Conservation (phyloP, 2,888 invertebrate genomes). For the Xestia c-nigrum region DNA sequence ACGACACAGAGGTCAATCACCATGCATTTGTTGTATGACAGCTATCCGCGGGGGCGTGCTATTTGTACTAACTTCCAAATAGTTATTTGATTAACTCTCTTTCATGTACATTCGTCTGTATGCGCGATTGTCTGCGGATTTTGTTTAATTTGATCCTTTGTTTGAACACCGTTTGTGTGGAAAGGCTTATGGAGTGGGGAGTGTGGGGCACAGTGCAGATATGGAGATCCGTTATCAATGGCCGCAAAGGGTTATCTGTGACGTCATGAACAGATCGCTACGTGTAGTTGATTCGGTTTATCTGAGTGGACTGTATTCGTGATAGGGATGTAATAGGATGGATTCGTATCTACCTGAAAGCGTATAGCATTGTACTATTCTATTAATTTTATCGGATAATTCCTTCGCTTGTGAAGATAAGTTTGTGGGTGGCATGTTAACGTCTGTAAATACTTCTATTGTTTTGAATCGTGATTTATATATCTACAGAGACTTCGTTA, state of each 20-base stretch:
- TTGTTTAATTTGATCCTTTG: slow-evolving; percentile 90
- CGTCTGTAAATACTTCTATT: neutral
- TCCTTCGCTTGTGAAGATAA: neutral
- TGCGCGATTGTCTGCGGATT: slow-evolving; percentile 87
- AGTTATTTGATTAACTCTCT: slow-evolving; percentile 90
- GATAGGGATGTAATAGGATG: slow-evolving; percentile 17
- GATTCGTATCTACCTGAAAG: slow-evolving; percentile 21
- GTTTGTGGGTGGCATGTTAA: neutral
- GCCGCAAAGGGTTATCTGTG: slow-evolving; percentile 79
- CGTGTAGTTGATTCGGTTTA: slow-evolving; percentile 77
- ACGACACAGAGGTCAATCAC: slow-evolving; percentile 83
- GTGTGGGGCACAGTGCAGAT: slow-evolving; percentile 75
- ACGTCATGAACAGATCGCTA: slow-evolving; percentile 82
- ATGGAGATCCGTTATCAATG: slow-evolving; percentile 82
- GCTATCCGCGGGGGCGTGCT: slow-evolving; percentile 82
- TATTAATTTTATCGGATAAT: neutral
- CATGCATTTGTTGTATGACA: slow-evolving; percentile 84
- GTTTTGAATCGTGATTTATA: neutral
- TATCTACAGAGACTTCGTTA: neutral
- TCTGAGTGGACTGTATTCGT: slow-evolving; percentile 37
- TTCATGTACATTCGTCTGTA: slow-evolving; percentile 82
- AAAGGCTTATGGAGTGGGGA: slow-evolving; percentile 82
- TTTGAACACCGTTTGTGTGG: slow-evolving; percentile 87
- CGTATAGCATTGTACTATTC: neutral
- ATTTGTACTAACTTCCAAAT: slow-evolving; percentile 81